Conservation (phyloP, 2,113 vertebrate genomes). For the Ctenodactylus gundi region DNA sequence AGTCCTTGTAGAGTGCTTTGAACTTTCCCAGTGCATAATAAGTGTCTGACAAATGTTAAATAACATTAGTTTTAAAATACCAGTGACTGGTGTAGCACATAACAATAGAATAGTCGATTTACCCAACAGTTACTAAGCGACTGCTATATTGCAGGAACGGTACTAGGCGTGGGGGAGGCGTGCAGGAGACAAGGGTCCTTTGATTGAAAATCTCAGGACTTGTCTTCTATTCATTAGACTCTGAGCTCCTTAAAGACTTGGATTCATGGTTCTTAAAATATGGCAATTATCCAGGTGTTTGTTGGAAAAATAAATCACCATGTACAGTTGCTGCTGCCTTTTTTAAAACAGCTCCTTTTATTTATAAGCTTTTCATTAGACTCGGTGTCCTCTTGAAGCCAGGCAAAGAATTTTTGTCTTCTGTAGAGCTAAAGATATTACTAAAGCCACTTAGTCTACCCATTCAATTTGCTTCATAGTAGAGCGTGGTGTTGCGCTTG, state of each 20-base stretch:
- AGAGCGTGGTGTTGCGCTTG: not conserved
- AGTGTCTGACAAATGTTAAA: not conserved
- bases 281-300: not conserved
- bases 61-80: not conserved
- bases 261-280: not conserved
- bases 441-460: constrained; percentile 7
- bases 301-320: not conserved
- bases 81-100: not conserved
- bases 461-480: not conserved
- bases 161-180: not conserved
- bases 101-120: not conserved
- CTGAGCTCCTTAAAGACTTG: not conserved
- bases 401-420: not conserved
- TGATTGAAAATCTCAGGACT: not conserved
- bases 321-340: not conserved
- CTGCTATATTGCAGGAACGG: not conserved
- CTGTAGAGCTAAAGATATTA: not conserved
- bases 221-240: constrained; percentile 1
- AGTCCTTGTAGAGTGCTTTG: not conserved
- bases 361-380: not conserved
- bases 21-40: not conserved
- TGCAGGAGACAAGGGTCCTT: not conserved
- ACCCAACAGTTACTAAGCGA: not conserved
- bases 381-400: not conserved
- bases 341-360: not conserved